Evolutionary conservation across 2,888 invertebrate species (phyloP).

Genomic region (Aromia moschata): DNA sequence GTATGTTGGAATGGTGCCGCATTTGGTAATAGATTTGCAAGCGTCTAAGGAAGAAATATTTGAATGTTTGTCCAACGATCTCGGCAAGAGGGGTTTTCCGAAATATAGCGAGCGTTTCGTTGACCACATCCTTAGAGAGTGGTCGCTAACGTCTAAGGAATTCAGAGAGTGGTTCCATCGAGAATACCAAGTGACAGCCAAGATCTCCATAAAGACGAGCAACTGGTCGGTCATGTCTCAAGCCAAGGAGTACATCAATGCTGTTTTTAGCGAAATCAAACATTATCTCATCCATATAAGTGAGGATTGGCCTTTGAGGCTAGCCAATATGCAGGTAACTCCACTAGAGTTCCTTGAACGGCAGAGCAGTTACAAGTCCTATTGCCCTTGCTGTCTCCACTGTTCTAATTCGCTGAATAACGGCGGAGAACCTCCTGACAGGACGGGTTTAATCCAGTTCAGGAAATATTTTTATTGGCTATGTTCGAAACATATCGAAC

Average conservation of each 20-base stretch:
- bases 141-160: conserved; percentile 56
- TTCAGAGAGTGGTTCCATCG: conserved; percentile 66
- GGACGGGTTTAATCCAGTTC: conserved; percentile 68
- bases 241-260: conserved; percentile 59
- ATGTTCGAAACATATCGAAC: conserved; percentile 66
- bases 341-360: conserved; percentile 65
- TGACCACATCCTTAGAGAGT: conserved; percentile 62
- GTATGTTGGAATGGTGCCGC: conserved; percentile 67
- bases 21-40: conserved; percentile 67
- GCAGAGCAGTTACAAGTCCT: conserved; percentile 65
- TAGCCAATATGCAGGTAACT: conserved; percentile 67
- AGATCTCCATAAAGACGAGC: conserved; percentile 64
- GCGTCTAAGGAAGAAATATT: conserved; percentile 59
- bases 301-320: conserved; percentile 63
- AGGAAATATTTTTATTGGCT: conserved; percentile 69
- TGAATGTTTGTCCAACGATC: conserved; percentile 61
- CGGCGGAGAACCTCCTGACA: conserved; percentile 65
- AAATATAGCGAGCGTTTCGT: conserved; percentile 58
- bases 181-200: conserved; percentile 67
- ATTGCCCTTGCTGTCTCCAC: conserved; percentile 71
- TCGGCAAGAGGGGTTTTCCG: conserved; percentile 50
- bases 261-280: conserved; percentile 63
- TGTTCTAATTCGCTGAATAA: conserved; percentile 53
- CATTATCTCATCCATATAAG: conserved; percentile 65
- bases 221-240: conserved; percentile 68